Conservation (phyloP, 2,888 invertebrate species). For the Mimumesa dahlbomi region DNA sequence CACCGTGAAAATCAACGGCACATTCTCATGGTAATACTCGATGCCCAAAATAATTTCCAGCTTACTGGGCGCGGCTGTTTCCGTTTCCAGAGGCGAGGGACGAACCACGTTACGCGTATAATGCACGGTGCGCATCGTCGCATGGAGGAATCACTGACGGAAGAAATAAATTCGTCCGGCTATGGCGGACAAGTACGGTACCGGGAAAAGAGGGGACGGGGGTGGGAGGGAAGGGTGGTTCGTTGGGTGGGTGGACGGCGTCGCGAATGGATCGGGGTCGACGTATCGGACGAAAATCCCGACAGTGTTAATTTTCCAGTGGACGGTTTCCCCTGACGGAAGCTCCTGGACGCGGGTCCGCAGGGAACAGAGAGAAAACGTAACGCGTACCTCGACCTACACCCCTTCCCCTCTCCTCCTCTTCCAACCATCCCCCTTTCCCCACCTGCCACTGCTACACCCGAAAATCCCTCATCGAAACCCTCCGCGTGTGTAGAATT, state of each 20-base stretch:
- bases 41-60: conserved; percentile 46
- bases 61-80: conserved; percentile 44
- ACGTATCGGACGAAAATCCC: conserved; percentile 72
- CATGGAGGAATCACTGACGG: conserved; percentile 47
- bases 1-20: conserved; percentile 39
- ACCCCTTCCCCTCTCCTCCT: background rate
- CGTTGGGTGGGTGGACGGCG: background rate
- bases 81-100: conserved; percentile 27
- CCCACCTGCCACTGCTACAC: background rate
- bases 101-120: conserved; percentile 27
- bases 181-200: conserved; percentile 32
- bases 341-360: conserved; percentile 52
- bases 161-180: conserved; percentile 59
- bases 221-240: background rate
- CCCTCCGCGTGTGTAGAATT: conserved; percentile 64
- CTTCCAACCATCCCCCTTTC: conserved; percentile 9
- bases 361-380: conserved; percentile 55
- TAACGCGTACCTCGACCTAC: conserved; percentile 34
- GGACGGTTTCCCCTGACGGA: conserved; percentile 69
- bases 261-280: conserved; percentile 48
- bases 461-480: conserved; percentile 26
- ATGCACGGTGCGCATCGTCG: conserved; percentile 35
- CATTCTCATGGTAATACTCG: conserved; percentile 54
- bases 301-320: conserved; percentile 76
- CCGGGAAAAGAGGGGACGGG: background rate